Conservation (phyloP, 1,140 invertebrate species). For the Pseudomyrmex gracilis region DNA sequence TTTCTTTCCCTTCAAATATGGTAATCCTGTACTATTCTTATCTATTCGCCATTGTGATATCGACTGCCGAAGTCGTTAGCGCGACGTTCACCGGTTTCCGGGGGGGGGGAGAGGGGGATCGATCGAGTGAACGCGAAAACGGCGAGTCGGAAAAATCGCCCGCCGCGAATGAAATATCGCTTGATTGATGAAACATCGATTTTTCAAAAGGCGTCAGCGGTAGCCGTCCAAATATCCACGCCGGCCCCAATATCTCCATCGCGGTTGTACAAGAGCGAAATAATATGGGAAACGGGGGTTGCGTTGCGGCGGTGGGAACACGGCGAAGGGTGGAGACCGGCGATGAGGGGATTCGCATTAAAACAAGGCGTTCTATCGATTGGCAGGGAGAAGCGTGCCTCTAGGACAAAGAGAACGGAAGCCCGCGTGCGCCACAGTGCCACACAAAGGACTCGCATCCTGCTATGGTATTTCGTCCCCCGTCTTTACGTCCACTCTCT, state of each 20-base stretch:
- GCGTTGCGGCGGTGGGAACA: conserved; percentile 15
- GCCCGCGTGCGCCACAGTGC: conserved; percentile 64
- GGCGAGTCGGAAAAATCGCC: conserved; percentile 46
- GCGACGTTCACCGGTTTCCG: conserved; percentile 40
- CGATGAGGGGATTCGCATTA: conserved; percentile 64
- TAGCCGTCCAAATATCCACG: conserved; percentile 42
- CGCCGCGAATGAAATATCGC: conserved; percentile 41
- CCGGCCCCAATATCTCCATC: conserved; percentile 42
- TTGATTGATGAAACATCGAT: conserved; percentile 61
- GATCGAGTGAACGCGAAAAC: conserved; percentile 28
- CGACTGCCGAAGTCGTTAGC: conserved; percentile 51
- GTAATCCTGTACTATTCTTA: conserved; percentile 40
- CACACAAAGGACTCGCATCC: conserved; percentile 61
- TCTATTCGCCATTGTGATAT: conserved; percentile 47
- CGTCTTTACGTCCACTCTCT: conserved; percentile 11
- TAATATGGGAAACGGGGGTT: neutral
- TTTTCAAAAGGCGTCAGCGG: conserved; percentile 53
- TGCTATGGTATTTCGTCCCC: conserved; percentile 22
- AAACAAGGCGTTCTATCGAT: conserved; percentile 68
- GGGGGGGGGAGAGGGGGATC: too few species aligned
- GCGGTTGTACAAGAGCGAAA: conserved; percentile 35
- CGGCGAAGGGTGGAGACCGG: conserved; percentile 44
- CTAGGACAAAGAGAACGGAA: conserved; percentile 62
- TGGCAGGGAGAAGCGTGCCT: conserved; percentile 62
- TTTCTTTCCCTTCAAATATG: conserved; percentile 4